Conservation (phyloP, 2,888 invertebrate genomes). For the Eristalis arbustorum region DNA sequence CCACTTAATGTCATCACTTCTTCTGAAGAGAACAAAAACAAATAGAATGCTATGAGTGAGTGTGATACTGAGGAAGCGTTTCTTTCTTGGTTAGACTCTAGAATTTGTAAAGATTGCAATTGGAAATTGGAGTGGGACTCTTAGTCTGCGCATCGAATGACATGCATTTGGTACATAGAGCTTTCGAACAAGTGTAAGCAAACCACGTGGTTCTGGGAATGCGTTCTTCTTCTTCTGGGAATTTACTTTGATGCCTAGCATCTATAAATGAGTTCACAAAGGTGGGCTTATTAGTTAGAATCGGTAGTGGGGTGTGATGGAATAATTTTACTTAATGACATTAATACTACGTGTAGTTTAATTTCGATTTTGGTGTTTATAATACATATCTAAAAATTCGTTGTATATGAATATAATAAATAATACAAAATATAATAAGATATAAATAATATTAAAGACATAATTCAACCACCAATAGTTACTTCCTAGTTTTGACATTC, state of each 20-base stretch:
- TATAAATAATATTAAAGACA: no score
- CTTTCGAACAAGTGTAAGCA: slow-evolving; percentile 11
- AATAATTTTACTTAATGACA: no score
- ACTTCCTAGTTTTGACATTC: no score
- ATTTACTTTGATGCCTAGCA: slow-evolving; percentile 3
- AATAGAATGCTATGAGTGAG: slow-evolving; percentile 8
- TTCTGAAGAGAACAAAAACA: slow-evolving; percentile 33
- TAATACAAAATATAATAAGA: no score
- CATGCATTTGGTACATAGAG: slow-evolving; percentile 4
- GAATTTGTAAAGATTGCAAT: slow-evolving; percentile 30
- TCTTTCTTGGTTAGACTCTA: slow-evolving; percentile 10
- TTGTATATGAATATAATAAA: no score
- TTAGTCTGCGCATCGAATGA: slow-evolving; percentile 3
- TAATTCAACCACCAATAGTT: no score
- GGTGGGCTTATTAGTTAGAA: slow-evolving; percentile 28
- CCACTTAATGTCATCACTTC: slow-evolving; percentile 50
- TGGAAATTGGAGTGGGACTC: slow-evolving; percentile 13
- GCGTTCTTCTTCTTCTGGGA: slow-evolving; percentile 8
- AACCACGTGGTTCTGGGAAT: slow-evolving; percentile 39
- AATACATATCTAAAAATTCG: no score
- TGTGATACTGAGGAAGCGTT: slow-evolving; percentile 51
- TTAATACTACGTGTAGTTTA: background rate
- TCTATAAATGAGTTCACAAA: slow-evolving; percentile 26
- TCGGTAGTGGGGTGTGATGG: background rate
- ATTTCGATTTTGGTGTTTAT: background rate